Evolutionary conservation across 1,140 invertebrate genomes (phyloP), one percentile per base, ranked within the genome.

Genomic region (Heliconius nattereri): DNA sequence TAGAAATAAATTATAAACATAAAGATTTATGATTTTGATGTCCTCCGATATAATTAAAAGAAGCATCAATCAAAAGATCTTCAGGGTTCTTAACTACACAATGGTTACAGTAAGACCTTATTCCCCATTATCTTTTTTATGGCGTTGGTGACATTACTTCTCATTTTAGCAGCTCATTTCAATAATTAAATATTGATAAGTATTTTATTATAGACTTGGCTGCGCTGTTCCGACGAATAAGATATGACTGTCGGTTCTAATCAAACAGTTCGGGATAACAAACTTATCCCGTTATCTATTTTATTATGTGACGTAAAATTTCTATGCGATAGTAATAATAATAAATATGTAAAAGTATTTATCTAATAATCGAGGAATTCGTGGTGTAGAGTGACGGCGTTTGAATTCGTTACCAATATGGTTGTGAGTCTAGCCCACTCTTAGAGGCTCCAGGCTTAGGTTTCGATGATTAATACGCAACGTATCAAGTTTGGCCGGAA

Each of bases 181-280:
- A 66, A 66, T 66, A 66, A 66, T 66, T 29, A 66, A 66, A 66
- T 66, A 66, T 66, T 66, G 60, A 66, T 66, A 66, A 66, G 60
- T 66, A 66, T 66, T 66, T 66, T 66, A 66, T 26, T 66, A 29
- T 66, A 9, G 57, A 16, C 57, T 60, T 66, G 23, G 23, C 23
- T 23, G 23, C 23, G 23, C 23, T 66, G 57, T 66, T 26, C 1
- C 29, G 54, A 26, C 5, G 49, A 73, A 73, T 73, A 49, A 45
- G 26, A 73, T 45, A 73, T 73, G 37, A 26, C 26, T 66, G 60
- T 16, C 26, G 26, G 3, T 66, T 66, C 8, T 26, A 29, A 66
- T 29, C 60, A 57, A 57, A 57, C n/a, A 13, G 60, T 66, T 66
- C 23, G 60, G 16, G 32, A 35, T 35, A 35, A n/a, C n/a, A n/a